Evolutionary conservation across 2,888 invertebrate species (phyloP).

Genomic region (Spodoptera picta): DNA sequence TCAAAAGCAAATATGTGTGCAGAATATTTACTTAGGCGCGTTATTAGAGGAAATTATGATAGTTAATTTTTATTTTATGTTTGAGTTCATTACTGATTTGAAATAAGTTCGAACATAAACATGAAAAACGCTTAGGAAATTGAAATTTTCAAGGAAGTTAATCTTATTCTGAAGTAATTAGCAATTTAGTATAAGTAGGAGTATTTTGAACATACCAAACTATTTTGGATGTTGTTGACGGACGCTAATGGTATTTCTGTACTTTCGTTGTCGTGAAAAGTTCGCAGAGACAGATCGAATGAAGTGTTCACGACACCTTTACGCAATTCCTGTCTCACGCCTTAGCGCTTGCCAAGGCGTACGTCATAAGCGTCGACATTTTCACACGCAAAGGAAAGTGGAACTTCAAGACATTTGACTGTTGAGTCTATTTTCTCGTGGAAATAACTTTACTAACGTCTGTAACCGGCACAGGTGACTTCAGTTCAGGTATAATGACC

Average conservation of each 20-base stretch:
- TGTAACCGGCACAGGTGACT: conserved; percentile 64
- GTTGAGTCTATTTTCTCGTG: conserved; percentile 73
- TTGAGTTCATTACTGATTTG: conserved; percentile 12
- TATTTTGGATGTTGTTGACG: conserved; percentile 77
- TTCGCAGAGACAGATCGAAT: conserved; percentile 76
- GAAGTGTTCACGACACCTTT: conserved; percentile 84
- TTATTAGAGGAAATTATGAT: conserved; percentile 24
- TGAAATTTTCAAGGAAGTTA: conserved; percentile 8
- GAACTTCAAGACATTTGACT: conserved; percentile 67
- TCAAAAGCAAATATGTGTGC: conserved; percentile 17
- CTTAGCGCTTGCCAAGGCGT: conserved; percentile 79
- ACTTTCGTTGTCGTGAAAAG: conserved; percentile 78
- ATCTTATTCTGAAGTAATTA: conserved; percentile 35
- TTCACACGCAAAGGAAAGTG: conserved; percentile 72
- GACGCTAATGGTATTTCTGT: conserved; percentile 82
- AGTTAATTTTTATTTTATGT: conserved; percentile 29
- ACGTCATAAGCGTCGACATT: conserved; percentile 77
- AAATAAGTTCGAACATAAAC: conserved; percentile 2
- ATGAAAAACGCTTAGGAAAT: neutral
- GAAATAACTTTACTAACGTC: conserved; percentile 32
- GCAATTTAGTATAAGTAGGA: conserved; percentile 54
- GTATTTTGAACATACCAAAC: conserved; percentile 66
- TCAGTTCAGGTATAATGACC: conserved; percentile 71
- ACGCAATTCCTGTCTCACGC: conserved; percentile 85
- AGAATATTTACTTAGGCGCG: conserved; percentile 18